phyloP scores from a whole-genome alignment of 2,797 vertebrate genomes.

The Sebastes variabilis region DNA sequence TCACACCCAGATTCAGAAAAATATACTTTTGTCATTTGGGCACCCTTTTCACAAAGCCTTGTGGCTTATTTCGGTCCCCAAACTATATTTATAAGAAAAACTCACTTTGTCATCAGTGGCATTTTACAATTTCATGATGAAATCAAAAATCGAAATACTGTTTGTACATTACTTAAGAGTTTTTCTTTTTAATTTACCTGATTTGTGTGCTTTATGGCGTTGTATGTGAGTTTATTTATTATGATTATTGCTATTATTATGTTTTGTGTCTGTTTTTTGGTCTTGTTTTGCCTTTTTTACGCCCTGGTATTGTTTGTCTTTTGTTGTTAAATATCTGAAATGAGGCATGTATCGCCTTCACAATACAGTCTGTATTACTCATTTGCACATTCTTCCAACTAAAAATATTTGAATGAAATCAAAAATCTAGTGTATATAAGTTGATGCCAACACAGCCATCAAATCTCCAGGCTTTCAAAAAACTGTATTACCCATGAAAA shows the following conservation, averaged over 20 bases:
- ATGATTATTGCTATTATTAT: too few species aligned
- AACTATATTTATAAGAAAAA: background rate
- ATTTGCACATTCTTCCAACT: too few species aligned
- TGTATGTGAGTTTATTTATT: too few species aligned
- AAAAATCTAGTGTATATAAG: background rate
- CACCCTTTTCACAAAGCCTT: background rate
- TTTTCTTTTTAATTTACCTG: too few species aligned
- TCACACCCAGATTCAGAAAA: slow-evolving; percentile 4
- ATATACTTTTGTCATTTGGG: background rate
- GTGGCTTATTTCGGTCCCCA: background rate
- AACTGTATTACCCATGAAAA: background rate
- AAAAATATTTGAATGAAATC: accelerated
- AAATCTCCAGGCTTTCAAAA: background rate
- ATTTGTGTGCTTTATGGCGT: too few species aligned
- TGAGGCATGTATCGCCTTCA: too few species aligned
- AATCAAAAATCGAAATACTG: background rate
- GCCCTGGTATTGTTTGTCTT: too few species aligned
- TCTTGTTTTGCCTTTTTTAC: too few species aligned
- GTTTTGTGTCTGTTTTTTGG: too few species aligned
- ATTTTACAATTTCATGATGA: background rate
- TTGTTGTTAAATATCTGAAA: too few species aligned
- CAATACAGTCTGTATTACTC: too few species aligned
- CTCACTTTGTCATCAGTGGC: background rate
- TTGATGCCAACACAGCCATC: background rate
- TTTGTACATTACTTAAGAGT: background rate